phyloP scores from a whole-genome alignment of 2,113 vertebrate species.

The Oncorhynchus clarkii region DNA sequence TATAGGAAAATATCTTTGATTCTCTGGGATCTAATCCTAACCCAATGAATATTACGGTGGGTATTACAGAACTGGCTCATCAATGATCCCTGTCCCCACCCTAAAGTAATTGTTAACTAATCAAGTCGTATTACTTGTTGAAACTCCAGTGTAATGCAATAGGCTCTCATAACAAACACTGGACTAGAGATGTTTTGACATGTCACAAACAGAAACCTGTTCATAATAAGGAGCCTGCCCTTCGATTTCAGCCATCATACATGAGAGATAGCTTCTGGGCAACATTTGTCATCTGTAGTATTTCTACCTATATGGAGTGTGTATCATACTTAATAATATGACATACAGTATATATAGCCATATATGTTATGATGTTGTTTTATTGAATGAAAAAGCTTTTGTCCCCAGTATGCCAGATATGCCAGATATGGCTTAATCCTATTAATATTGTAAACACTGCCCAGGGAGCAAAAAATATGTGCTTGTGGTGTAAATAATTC shows the following conservation, averaged over 20 bases:
- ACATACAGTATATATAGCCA: too few relatives aligned
- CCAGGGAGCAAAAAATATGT: neutral
- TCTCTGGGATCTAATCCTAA: too few relatives aligned
- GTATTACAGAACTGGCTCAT: too few relatives aligned
- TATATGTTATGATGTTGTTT: neutral
- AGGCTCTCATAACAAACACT: neutral
- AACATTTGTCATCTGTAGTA: too few relatives aligned
- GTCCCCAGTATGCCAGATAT: neutral
- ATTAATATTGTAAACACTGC: constrained; percentile 2
- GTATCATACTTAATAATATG: neutral
- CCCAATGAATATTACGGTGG: too few relatives aligned
- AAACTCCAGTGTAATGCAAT: neutral
- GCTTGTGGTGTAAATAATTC: constrained; percentile 1
- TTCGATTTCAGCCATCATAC: too few relatives aligned
- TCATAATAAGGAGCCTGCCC: too few relatives aligned
- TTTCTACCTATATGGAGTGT: neutral
- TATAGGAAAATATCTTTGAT: neutral
- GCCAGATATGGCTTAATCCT: neutral
- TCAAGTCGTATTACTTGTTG: neutral
- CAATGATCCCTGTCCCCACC: too few relatives aligned
- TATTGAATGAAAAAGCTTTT: neutral
- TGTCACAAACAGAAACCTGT: neutral
- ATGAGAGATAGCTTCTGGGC: too few relatives aligned
- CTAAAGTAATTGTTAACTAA: neutral
- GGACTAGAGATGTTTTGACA: neutral